Conservation (phyloP, 2,113 vertebrate species). For the Gambusia affinis region DNA sequence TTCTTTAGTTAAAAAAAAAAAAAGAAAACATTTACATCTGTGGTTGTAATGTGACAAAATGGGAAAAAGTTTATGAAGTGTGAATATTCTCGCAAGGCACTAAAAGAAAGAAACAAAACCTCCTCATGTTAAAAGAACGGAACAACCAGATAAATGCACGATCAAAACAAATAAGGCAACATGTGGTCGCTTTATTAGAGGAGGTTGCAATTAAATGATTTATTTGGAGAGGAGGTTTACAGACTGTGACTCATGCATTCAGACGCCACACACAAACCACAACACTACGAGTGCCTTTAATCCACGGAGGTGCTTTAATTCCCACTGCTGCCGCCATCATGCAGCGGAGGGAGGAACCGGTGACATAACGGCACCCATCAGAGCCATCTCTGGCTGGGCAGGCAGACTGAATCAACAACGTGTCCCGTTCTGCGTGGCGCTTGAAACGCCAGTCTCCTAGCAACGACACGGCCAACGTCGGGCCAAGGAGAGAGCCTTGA, state of each 20-base stretch:
- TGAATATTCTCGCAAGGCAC: too few relatives aligned
- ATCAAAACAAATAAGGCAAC: background rate
- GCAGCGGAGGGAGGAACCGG: constrained; percentile 32
- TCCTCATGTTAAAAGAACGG: background rate
- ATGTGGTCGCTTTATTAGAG: background rate
- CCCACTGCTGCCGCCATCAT: constrained; percentile 17
- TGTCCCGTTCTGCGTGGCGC: constrained; percentile 69
- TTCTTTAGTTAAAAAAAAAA: too few relatives aligned
- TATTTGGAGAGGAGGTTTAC: background rate
- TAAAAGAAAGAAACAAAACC: background rate
- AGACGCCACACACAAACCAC: constrained; percentile 1
- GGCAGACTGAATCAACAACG: constrained; percentile 73
- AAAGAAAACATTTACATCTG: too few relatives aligned
- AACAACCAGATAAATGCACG: background rate
- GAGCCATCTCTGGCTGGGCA: constrained; percentile 61
- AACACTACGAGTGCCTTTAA: constrained; percentile 20
- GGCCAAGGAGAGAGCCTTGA: constrained; percentile 45
- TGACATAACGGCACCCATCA: constrained; percentile 67
- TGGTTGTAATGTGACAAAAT: too few relatives aligned
- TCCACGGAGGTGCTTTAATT: constrained; percentile 19
- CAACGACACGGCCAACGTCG: constrained; percentile 70
- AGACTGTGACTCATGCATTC: background rate
- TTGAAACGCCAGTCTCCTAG: constrained; percentile 72
- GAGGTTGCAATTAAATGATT: background rate
- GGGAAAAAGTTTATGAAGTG: too few relatives aligned